phyloP scores from a whole-genome alignment of 2,113 vertebrate genomes.

The Solenodon paradoxus region DNA sequence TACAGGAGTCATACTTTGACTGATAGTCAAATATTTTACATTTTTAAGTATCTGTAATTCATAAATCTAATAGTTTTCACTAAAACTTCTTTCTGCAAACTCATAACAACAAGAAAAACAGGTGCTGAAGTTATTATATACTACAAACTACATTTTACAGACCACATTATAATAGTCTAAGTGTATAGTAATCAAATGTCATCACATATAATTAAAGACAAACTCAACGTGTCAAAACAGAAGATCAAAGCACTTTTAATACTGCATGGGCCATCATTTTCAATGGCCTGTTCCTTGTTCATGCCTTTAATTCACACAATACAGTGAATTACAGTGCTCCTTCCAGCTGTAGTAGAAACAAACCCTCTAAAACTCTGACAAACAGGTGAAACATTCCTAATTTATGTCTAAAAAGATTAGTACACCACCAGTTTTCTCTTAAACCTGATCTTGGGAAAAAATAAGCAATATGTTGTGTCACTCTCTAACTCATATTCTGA shows the following conservation, averaged over 20 bases:
- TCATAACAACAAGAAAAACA: constrained; percentile 22
- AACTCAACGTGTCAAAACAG: constrained; percentile 66
- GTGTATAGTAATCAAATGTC: constrained; percentile 64
- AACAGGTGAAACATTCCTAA: constrained; percentile 50
- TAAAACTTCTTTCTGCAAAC: constrained; percentile 44
- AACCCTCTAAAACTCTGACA: not conserved
- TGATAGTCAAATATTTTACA: constrained; percentile 16
- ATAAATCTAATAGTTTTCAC: constrained; percentile 35
- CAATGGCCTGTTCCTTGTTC: constrained; percentile 52
- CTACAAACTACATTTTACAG: constrained; percentile 68
- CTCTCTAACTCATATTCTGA: constrained; percentile 50
- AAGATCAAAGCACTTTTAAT: constrained; percentile 70
- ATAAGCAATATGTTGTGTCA: not conserved
- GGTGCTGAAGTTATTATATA: constrained; percentile 43
- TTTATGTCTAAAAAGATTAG: constrained; percentile 24
- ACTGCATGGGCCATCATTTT: constrained; percentile 47
- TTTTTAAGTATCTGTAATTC: constrained; percentile 54
- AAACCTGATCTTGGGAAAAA: constrained; percentile 47
- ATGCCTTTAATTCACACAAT: constrained; percentile 63
- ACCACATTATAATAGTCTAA: constrained; percentile 67
- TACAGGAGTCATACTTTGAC: not conserved
- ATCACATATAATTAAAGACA: constrained; percentile 76
- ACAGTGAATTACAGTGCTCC: constrained; percentile 46
- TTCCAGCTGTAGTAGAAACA: constrained; percentile 27
- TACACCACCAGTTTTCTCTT: constrained; percentile 26